A percentile compares a stretch with the other conserved stretches of the same genome.
phyloP scores from a whole-genome alignment of 2,113 vertebrate species.

The Protobothrops mucrosquamatus region DNA sequence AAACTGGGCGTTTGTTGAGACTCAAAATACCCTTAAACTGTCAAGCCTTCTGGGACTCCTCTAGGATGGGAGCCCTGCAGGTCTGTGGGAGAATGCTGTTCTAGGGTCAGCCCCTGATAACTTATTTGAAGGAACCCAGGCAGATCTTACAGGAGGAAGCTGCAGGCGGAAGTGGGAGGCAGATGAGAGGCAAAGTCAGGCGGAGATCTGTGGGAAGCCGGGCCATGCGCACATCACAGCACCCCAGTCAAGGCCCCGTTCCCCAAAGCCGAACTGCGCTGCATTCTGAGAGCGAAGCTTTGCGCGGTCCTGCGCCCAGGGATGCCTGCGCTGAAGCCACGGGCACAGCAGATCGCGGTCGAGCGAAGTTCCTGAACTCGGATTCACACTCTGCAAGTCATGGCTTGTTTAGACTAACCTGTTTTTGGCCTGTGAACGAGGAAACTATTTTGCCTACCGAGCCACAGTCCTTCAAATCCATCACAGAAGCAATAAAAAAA shows the following conservation, averaged over 20 bases:
- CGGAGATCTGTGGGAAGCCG: not conserved
- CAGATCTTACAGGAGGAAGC: not conserved
- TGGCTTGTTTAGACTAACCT: not conserved
- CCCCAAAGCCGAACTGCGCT: accelerated
- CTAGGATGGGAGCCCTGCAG: not conserved
- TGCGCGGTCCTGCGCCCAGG: not conserved
- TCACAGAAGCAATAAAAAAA: not conserved
- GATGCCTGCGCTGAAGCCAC: not conserved
- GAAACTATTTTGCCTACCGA: not conserved
- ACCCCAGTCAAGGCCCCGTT: too few relatives aligned
- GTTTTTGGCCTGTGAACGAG: not conserved
- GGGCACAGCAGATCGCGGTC: not conserved
- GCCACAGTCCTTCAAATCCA: not conserved
- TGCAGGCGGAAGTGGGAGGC: not conserved
- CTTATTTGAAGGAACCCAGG: not conserved
- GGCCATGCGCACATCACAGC: accelerated
- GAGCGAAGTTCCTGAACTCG: not conserved
- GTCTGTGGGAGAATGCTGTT: not conserved
- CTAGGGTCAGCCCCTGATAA: not conserved
- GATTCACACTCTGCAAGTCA: not conserved
- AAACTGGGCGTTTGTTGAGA: not conserved
- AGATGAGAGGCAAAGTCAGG: not conserved
- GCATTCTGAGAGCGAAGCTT: not conserved
- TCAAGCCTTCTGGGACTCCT: not conserved
- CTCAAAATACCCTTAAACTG: not conserved